phyloP scores from a whole-genome alignment of 2,113 vertebrate genomes.

The Sceloporus undulatus region DNA sequence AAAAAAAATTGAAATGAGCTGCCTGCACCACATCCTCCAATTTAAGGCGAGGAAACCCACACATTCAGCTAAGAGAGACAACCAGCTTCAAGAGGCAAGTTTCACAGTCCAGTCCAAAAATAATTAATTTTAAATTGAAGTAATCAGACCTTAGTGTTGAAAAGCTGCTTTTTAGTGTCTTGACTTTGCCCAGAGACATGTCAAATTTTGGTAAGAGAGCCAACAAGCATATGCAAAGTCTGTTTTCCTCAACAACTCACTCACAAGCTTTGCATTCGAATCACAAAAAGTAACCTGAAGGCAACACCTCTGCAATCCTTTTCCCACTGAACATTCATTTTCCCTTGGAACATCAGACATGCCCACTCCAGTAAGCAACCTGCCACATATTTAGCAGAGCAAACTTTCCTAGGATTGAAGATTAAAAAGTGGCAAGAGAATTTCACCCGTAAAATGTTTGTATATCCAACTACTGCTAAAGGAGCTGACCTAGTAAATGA shows the following conservation, averaged over 20 bases:
- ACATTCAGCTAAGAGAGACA: slow-evolving; percentile 41
- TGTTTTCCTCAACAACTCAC: background rate
- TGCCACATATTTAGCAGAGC: background rate
- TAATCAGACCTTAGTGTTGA: background rate
- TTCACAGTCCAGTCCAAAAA: slow-evolving; percentile 22
- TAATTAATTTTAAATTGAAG: background rate
- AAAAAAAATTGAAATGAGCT: slow-evolving; percentile 58
- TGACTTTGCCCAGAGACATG: background rate
- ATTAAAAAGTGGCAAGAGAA: background rate
- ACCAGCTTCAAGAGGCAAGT: slow-evolving; percentile 28
- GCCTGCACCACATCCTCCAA: slow-evolving; percentile 40
- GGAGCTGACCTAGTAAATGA: background rate
- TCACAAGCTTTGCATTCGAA: background rate
- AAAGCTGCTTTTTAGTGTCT: background rate
- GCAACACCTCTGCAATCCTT: background rate
- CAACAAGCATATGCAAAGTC: background rate
- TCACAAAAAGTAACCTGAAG: background rate
- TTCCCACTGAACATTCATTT: background rate
- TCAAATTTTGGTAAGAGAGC: background rate
- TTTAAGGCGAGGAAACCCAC: slow-evolving; percentile 54
- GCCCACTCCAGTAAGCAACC: background rate
- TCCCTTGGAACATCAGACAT: background rate
- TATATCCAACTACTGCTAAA: background rate
- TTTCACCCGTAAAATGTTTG: background rate
- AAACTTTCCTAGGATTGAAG: background rate